Base-by-base conservation (phyloP, 2,113 vertebrate species). In the Perccottus glenii region DNA sequence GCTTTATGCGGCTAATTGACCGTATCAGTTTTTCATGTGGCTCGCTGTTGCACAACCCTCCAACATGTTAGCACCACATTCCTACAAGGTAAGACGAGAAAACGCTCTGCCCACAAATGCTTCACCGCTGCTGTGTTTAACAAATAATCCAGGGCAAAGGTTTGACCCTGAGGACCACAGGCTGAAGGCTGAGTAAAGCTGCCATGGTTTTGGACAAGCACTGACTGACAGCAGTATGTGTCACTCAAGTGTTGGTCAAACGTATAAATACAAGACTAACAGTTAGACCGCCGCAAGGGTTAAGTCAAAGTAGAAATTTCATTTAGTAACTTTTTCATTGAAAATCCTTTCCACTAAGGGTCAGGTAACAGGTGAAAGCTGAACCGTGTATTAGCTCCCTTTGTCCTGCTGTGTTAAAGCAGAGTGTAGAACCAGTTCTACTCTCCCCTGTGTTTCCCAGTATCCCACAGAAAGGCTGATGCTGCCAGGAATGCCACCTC, bases 361-460 rank as follows among this genome's bases (percentile, higher is more conserved):
- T 6, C 32, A 7, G 51, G 51, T n/a, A 11, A 51, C 12, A 36
- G 51, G 32, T 35, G 2, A 36, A 11, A 11, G 44, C 44, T 14
- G 5, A 11, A 10, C 44, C 44, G 5, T 53, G 4, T 33, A 53
- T 53, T 36, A 53, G 11, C 11, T 12, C 8, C 4, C 6, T 4
- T 36, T 3, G 10, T 14, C 52, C 52, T 14, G 9, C 51, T 55
- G 52, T 4, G 52, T 33, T 55, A 36, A 55, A 36, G 52, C 38
- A 8, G 38, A 8, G 38, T 40, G 4, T 32, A n/a, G 33, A 7
- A 55, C 11, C 52, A 4, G 52, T 36, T 6, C 6, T 33, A 55
- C 33, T 36, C 6, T 55, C 52, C 52, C 32, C 52, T 55, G n/a
- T 32, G 14, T 36, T 55, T 55, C 52, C 52, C 33, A 55, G 52